phyloP scores from a whole-genome alignment of 2,113 vertebrate genomes.

The Salminus brasiliensis region DNA sequence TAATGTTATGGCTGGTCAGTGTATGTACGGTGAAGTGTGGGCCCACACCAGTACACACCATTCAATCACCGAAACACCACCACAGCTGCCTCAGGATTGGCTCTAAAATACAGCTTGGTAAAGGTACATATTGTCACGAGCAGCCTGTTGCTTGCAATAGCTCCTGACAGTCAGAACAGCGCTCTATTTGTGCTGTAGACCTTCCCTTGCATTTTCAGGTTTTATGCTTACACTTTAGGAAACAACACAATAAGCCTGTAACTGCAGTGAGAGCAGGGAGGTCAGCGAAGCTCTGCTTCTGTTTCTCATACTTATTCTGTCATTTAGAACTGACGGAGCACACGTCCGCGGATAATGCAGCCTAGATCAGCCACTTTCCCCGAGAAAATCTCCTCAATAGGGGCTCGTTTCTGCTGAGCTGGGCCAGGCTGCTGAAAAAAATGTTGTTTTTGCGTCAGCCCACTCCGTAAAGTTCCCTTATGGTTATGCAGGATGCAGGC shows the following conservation, averaged over 20 bases:
- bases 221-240: slow-evolving; percentile 20
- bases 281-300: neutral
- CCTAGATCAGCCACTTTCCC: slow-evolving; percentile 44
- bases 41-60: neutral
- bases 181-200: slow-evolving; percentile 1
- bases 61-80: neutral
- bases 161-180: slow-evolving; percentile 11
- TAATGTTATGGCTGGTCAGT: no score
- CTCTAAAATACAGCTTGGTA: neutral
- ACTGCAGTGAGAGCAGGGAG: neutral
- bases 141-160: neutral
- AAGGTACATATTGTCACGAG: slow-evolving; percentile 9
- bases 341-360: slow-evolving; percentile 18
- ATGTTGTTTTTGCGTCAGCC: slow-evolving; percentile 29
- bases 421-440: slow-evolving; percentile 41
- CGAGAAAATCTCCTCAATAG: slow-evolving; percentile 35
- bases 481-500: slow-evolving; percentile 24
- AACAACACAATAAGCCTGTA: slow-evolving; percentile 30
- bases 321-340: slow-evolving; percentile 36
- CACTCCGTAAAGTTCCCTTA: slow-evolving; percentile 43
- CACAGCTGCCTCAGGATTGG: neutral
- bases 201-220: slow-evolving; percentile 24
- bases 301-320: slow-evolving; percentile 17
- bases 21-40: no score
- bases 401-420: slow-evolving; percentile 41